These are phyloP conservation scores for Hymenochirus boettgeri DNA, from an alignment of 2,113 vertebrate genomes.

Conservation along the genomic window DNA sequence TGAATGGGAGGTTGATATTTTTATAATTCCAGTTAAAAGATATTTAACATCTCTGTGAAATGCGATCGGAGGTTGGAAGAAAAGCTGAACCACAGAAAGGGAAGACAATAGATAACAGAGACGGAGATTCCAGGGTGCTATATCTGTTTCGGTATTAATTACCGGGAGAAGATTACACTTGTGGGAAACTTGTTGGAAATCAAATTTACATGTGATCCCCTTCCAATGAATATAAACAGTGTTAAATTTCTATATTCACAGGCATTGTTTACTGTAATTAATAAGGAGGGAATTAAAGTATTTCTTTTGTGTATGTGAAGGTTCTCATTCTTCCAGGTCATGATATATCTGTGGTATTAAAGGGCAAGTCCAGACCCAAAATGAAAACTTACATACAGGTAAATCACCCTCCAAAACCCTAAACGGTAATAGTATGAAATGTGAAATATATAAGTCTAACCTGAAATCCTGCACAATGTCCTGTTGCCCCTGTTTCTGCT, in stretches of 20 bases:
- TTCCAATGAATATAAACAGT: conserved; percentile 5
- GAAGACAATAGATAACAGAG: conserved; percentile 7
- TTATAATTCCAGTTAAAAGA: conserved; percentile 10
- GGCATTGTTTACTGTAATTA: background rate
- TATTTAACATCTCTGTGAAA: conserved; percentile 28
- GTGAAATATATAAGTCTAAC: too few relatives aligned
- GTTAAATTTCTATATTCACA: conserved; percentile 2
- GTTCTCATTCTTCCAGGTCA: too few relatives aligned
- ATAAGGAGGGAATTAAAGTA: background rate
- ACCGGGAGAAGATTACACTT: conserved; percentile 11
- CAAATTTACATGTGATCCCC: background rate
- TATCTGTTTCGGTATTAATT: conserved; percentile 26
- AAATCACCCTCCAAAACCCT: too few relatives aligned
- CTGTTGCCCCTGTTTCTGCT: too few relatives aligned
- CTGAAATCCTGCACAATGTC: too few relatives aligned
- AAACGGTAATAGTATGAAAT: too few relatives aligned
- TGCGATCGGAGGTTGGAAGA: conserved; percentile 28
- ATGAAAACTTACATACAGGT: too few relatives aligned
- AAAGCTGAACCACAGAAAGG: conserved; percentile 12
- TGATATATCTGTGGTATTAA: too few relatives aligned
- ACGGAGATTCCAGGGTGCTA: background rate
- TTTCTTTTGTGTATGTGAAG: too few relatives aligned
- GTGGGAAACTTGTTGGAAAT: conserved; percentile 16
- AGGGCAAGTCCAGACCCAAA: too few relatives aligned
- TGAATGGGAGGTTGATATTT: conserved; percentile 18